Evolutionary conservation across 2,113 vertebrate species (phyloP).

Genomic region (Petaurus breviceps): DNA sequence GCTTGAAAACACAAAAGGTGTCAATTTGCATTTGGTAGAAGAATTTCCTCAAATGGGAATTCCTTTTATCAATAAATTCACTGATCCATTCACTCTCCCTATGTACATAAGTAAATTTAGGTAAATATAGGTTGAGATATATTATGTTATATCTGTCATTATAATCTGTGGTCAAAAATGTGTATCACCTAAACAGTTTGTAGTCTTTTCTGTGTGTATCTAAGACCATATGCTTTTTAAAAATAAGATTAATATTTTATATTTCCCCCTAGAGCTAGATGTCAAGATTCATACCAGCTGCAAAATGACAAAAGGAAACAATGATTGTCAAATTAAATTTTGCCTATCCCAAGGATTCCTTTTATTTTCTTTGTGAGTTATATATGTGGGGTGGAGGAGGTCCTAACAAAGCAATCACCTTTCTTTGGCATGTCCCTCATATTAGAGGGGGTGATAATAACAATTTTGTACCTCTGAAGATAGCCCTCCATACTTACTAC

Average conservation of each 20-base stretch:
- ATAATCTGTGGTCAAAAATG: not conserved
- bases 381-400: not conserved
- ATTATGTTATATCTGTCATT: not conserved
- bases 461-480: not conserved
- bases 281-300: not conserved
- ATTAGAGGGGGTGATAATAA: not conserved
- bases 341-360: not conserved
- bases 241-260: constrained; percentile 5
- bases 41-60: not conserved
- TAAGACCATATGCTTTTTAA: not conserved
- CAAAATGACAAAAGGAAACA: not conserved
- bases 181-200: not conserved
- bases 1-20: too few relatives aligned
- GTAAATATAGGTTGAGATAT: not conserved
- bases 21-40: not conserved
- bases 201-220: not conserved
- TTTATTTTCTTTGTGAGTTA: not conserved
- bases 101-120: not conserved
- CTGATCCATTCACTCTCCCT: not conserved
- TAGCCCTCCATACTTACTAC: not conserved
- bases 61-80: not conserved
- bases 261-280: constrained; percentile 13
- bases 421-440: not conserved
- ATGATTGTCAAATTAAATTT: not conserved
- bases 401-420: not conserved